A percentile compares a stretch with the other conserved stretches of the same genome.
Conservation (phyloP, 1,140 invertebrate genomes). For the Melanaphis sacchari region DNA sequence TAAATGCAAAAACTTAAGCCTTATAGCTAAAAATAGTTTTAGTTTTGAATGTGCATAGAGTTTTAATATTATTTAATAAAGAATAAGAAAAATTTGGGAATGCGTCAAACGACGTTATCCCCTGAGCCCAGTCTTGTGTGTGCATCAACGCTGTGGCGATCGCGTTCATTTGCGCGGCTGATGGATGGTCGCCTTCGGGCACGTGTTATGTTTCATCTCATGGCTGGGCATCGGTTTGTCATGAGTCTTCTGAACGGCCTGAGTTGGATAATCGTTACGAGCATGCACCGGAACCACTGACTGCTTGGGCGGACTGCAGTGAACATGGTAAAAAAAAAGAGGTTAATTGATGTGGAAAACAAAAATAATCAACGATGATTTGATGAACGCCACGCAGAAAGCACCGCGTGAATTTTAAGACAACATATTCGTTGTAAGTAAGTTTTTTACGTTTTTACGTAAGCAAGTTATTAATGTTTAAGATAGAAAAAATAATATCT, state of each 20-base stretch:
- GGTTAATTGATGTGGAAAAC: background rate
- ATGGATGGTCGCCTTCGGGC: slow-evolving; percentile 59
- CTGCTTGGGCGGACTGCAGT: slow-evolving; percentile 74
- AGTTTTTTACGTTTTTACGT: background rate
- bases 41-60: background rate
- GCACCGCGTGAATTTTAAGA: no score
- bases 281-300: slow-evolving; percentile 78
- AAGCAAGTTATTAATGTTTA: no score
- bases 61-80: background rate
- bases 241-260: slow-evolving; percentile 82
- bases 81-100: background rate
- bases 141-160: background rate
- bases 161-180: slow-evolving; percentile 59
- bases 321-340: background rate
- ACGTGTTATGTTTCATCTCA: slow-evolving; percentile 55
- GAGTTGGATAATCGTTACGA: slow-evolving; percentile 85
- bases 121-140: slow-evolving; percentile 7
- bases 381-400: background rate
- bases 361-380: background rate
- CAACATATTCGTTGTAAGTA: no score
- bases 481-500: background rate
- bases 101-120: background rate
- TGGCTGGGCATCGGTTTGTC: slow-evolving; percentile 71
- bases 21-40: background rate
- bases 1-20: background rate